These are phyloP conservation scores for Galbula dea DNA, from an alignment of 2,113 vertebrate genomes.

Conservation along the genomic window DNA sequence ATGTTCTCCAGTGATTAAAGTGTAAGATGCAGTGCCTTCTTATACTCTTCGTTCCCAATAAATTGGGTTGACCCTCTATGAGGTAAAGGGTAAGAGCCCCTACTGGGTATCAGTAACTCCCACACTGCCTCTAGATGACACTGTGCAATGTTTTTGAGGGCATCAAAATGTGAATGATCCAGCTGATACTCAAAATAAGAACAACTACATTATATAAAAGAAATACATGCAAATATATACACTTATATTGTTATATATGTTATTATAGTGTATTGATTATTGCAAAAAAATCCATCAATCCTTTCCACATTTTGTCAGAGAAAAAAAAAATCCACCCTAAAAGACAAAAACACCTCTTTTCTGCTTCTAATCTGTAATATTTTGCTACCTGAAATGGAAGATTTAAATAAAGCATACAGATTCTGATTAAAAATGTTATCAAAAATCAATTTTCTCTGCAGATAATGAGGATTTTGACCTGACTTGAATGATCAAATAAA, in stretches of 20 bases:
- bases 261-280: background rate
- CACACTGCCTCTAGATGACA: background rate
- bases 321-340: background rate
- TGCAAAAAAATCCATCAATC: accelerated
- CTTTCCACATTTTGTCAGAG: background rate
- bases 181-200: background rate
- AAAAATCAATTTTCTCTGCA: background rate
- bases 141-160: background rate
- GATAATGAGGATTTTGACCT: background rate
- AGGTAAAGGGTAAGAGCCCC: background rate
- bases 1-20: background rate
- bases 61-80: background rate
- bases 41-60: background rate
- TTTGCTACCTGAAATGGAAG: background rate
- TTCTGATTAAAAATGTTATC: background rate
- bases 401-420: background rate
- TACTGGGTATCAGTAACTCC: accelerated
- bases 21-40: background rate
- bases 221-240: background rate
- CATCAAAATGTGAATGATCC: background rate
- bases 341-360: background rate
- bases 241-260: no score
- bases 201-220: background rate
- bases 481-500: background rate
- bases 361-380: background rate